A percentile compares a stretch with the other conserved stretches of the same genome.
Evolutionary conservation across 2,113 vertebrate genomes (phyloP).

Genomic region (Aleadryas rufinucha): DNA sequence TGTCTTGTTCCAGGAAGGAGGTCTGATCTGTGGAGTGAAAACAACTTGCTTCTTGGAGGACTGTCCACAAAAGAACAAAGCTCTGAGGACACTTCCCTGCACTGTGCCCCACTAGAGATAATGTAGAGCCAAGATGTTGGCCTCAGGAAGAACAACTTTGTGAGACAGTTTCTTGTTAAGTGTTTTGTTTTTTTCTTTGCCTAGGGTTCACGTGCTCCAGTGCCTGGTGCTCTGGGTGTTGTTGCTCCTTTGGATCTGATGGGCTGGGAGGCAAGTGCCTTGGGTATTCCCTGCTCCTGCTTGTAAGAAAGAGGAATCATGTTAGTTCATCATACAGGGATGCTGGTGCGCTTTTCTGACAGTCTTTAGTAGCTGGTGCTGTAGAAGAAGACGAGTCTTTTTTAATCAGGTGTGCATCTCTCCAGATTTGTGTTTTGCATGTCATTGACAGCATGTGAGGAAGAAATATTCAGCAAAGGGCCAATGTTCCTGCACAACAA

Average conservation of each 20-base stretch:
- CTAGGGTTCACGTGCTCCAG: background rate
- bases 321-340: background rate
- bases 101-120: background rate
- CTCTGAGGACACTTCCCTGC: background rate
- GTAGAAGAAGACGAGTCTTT: background rate
- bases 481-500: background rate
- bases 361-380: background rate
- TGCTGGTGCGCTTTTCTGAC: background rate
- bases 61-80: background rate
- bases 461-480: background rate
- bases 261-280: background rate
- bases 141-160: background rate
- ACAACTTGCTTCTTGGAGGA: slow-evolving; percentile 37
- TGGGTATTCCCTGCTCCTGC: background rate
- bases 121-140: background rate
- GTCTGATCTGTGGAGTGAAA: slow-evolving; percentile 12
- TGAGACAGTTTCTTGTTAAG: background rate
- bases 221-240: background rate
- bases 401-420: background rate
- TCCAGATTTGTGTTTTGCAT: background rate
- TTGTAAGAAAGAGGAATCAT: background rate
- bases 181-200: background rate
- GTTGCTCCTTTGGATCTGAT: background rate
- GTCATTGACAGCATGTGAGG: background rate
- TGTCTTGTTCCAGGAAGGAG: slow-evolving; percentile 49